These are phyloP conservation scores for Redunca redunca DNA, from an alignment of 2,113 vertebrate species.

Conservation along the genomic window DNA sequence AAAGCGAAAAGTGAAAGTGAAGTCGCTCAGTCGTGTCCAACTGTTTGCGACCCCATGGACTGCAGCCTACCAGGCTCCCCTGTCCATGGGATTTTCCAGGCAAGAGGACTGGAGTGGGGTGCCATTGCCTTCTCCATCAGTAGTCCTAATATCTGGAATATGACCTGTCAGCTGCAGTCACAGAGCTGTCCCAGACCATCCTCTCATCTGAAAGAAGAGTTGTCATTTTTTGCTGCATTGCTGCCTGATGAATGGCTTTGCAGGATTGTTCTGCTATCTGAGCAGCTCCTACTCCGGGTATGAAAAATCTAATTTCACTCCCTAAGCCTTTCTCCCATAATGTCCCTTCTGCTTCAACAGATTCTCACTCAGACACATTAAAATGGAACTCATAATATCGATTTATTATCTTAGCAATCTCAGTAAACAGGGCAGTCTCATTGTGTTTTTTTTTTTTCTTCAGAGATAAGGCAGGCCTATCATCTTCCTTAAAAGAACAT, in stretches of 20 bases:
- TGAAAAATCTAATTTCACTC: conserved; percentile 47
- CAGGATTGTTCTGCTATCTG: neutral
- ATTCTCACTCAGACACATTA: neutral
- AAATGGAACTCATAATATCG: neutral
- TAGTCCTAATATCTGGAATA: neutral
- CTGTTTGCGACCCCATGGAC: too few relatives aligned
- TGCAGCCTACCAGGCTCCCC: too few relatives aligned
- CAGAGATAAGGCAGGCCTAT: neutral
- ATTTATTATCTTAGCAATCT: conserved; percentile 17
- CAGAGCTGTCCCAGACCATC: neutral
- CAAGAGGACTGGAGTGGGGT: too few relatives aligned
- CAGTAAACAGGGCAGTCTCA: neutral
- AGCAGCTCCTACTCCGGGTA: neutral
- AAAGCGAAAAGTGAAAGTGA: too few relatives aligned
- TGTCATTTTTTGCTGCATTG: neutral
- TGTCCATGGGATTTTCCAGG: too few relatives aligned
- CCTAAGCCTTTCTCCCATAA: neutral
- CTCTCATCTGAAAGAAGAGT: neutral
- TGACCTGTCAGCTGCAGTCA: neutral
- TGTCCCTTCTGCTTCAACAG: neutral
- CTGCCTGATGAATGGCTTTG: neutral
- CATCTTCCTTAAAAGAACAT: neutral
- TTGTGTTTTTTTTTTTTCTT: neutral
- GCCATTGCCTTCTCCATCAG: neutral
- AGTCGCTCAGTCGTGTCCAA: too few relatives aligned